These are phyloP conservation scores for Brachionus angularis DNA, from an alignment of 1,140 invertebrate genomes.

Conservation along the genomic window DNA sequence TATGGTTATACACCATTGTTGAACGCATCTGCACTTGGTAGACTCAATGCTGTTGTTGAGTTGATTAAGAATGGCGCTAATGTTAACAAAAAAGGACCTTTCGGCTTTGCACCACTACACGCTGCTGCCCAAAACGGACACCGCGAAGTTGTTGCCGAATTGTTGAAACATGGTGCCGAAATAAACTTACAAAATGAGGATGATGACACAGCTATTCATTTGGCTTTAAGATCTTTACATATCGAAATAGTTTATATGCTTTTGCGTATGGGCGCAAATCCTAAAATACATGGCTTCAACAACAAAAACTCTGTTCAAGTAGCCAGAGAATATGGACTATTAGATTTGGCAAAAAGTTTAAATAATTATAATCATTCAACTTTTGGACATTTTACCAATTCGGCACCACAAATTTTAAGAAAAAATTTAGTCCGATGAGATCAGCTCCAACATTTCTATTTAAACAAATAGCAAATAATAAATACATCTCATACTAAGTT, in stretches of 20 bases:
- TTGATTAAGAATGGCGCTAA: constrained; percentile 38
- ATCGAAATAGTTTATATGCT: constrained; percentile 42
- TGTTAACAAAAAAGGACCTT: constrained; percentile 37
- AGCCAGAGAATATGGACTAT: constrained; percentile 9
- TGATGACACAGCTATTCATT: constrained; percentile 24
- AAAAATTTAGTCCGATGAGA: too few species aligned
- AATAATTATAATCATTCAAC: constrained; percentile 39
- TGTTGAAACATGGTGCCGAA: constrained; percentile 22
- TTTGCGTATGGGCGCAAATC: neutral
- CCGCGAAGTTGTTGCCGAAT: constrained; percentile 3
- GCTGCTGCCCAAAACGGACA: constrained; percentile 43
- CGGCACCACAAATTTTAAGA: too few species aligned
- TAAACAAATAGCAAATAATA: too few species aligned
- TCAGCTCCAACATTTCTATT: too few species aligned
- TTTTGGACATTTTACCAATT: neutral
- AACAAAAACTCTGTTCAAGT: constrained; percentile 24
- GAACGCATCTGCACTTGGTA: constrained; percentile 10
- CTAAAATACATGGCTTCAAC: constrained; percentile 17
- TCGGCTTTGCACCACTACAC: constrained; percentile 39
- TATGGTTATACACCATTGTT: constrained; percentile 43
- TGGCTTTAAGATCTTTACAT: constrained; percentile 23
- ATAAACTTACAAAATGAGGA: constrained; percentile 41
- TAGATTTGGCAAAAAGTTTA: constrained; percentile 21
- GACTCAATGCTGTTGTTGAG: neutral
- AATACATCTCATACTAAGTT: too few species aligned